Percentiles rank a stretch among this genome's conserved stretches.
Conservation (phyloP, 2,113 vertebrate species). For the Alces alces region DNA sequence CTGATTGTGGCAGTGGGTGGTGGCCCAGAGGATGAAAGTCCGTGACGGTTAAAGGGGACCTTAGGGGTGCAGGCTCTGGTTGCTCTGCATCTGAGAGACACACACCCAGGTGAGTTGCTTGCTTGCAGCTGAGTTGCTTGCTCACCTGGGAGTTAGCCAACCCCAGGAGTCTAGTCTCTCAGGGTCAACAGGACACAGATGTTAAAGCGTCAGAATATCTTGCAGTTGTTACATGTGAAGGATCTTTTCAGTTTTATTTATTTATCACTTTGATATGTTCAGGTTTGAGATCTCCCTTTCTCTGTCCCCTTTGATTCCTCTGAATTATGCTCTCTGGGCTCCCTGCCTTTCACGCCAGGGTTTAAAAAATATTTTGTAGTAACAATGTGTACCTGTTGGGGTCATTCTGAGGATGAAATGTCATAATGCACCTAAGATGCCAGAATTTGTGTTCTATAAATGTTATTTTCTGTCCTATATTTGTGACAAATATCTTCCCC, state of each 20-base stretch:
- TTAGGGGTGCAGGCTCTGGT: not conserved
- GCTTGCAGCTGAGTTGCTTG: not conserved
- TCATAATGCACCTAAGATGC: too few species aligned
- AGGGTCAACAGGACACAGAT: too few species aligned
- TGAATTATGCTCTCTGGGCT: not conserved
- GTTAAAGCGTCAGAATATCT: not conserved
- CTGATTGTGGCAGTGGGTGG: not conserved
- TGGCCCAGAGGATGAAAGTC: not conserved
- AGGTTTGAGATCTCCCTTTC: not conserved
- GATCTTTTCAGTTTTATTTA: not conserved
- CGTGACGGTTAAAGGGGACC: not conserved
- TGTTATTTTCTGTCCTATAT: not conserved
- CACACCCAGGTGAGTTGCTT: not conserved
- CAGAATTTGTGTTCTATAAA: not conserved
- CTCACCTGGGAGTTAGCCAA: not conserved
- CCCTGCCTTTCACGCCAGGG: not conserved
- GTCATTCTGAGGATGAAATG: not conserved
- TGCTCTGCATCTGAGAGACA: not conserved
- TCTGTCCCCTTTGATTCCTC: not conserved
- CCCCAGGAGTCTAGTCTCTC: not conserved
- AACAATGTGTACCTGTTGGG: rapidly evolving
- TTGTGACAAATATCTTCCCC: not conserved
- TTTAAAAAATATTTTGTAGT: not conserved
- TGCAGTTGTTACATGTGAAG: not conserved
- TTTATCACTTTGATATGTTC: not conserved